These are phyloP conservation scores for Hymenopus coronatus DNA, from an alignment of 2,888 invertebrate genomes.

Conservation along the genomic window DNA sequence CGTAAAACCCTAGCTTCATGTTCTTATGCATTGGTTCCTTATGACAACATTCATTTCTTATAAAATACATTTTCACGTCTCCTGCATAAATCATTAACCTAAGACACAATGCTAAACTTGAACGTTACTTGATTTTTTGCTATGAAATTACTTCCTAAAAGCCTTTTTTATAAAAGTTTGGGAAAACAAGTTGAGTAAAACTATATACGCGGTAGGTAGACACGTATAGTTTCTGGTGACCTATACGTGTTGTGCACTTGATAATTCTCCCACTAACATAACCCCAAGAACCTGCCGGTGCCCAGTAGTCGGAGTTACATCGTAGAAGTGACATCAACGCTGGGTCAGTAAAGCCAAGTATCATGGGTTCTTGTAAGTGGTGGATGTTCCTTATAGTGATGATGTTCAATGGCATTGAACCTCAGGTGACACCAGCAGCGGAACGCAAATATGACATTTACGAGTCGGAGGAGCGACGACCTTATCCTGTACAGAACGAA, in stretches of 20 bases:
- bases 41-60: neutral
- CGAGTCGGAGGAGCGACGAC: neutral
- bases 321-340: neutral
- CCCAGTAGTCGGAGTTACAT: neutral
- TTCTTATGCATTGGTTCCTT: too few species aligned
- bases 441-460: neutral
- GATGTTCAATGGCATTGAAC: neutral
- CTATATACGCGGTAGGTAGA: neutral
- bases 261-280: neutral
- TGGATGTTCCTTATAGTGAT: neutral
- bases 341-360: neutral
- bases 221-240: neutral
- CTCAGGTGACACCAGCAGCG: neutral
- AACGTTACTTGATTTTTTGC: neutral
- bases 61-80: neutral
- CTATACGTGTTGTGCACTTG: neutral
- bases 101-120: neutral
- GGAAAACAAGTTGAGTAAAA: neutral
- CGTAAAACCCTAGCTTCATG: too few species aligned
- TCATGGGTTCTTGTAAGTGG: neutral
- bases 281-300: neutral
- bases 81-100: neutral
- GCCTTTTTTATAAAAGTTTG: neutral
- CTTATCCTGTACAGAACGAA: neutral
- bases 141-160: neutral